Evolutionary conservation across 1,140 invertebrate genomes (phyloP), one percentile per base, ranked within the genome.

Genomic region (Papilio polyxenes): DNA sequence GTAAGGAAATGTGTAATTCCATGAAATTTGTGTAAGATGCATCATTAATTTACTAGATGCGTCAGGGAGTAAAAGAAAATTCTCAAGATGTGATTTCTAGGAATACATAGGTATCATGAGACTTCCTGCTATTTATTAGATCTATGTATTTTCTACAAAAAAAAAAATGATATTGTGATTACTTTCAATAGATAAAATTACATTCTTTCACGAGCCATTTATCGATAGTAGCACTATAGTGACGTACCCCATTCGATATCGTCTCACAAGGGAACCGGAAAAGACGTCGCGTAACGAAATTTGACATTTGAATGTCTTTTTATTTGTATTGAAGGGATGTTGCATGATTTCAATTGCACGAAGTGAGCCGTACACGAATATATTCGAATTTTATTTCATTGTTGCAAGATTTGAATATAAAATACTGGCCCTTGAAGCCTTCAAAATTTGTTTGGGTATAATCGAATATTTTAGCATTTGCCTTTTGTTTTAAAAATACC

Each of bases 291-390:
- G 65, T 84, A 86, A 85, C 75, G 83, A 85, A 86, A 83, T 87
- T 85, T 87, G 85, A 89, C 85, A 87, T 88, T 85, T 85, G 75
- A 81, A 83, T 84, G 77, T 87, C 84, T 82, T 75, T 82, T 53
- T 65, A 65, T 65, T 78, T 59, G 20, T 37, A 78, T 78, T 56
- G 23, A 78, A 51, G 76, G 76, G 76, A 23, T 49, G 11, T 78
- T 78, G 31, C 51, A 56, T 56, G 75, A 77, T 56, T 78, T 78
- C 75, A 77, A 77, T 77, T 77, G 48, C 49, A 72, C 59, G 59
- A 62, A 62, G 17, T 20, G 56, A 59, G 59, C n/a, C 59, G 59
- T 20, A 48, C 40, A 23, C 75, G 40, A 44, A 4, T 51, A 5
- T 48, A 49, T 51, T 20, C 0, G n/a, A 23, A 65, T 65, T 65